Conservation (phyloP, 1,140 invertebrate species). For the Agraylea sexmaculata region DNA sequence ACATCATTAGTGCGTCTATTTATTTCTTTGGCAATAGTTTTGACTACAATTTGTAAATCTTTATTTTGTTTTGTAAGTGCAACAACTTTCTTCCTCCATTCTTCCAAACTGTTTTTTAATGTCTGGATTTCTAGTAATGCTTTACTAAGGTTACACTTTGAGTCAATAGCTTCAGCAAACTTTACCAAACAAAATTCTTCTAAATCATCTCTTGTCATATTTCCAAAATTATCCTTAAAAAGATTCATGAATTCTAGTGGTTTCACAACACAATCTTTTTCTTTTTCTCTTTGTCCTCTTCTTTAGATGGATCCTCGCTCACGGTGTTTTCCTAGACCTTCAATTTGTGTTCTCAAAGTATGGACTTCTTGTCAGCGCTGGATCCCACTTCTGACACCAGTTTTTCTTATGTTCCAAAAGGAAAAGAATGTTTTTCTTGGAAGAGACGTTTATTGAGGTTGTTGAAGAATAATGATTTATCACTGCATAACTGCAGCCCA, state of each 20-base stretch:
- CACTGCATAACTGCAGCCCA: too few species aligned
- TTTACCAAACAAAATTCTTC: constrained; percentile 64
- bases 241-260: constrained; percentile 34
- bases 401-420: too few species aligned
- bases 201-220: constrained; percentile 49
- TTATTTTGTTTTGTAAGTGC: constrained; percentile 58
- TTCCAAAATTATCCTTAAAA: constrained; percentile 35
- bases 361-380: too few species aligned
- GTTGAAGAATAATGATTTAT: too few species aligned
- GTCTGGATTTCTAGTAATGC: constrained; percentile 49
- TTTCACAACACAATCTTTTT: too few species aligned
- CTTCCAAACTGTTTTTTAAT: constrained; percentile 48
- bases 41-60: constrained; percentile 61
- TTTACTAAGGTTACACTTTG: constrained; percentile 57
- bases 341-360: too few species aligned
- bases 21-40: constrained; percentile 47
- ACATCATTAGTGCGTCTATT: constrained; percentile 38
- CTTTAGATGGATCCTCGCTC: too few species aligned
- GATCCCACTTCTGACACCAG: too few species aligned
- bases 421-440: too few species aligned
- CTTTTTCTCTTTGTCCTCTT: too few species aligned
- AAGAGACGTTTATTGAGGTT: too few species aligned
- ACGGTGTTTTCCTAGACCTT: too few species aligned
- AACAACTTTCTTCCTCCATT: constrained; percentile 48
- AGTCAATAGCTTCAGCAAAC: constrained; percentile 57